Evolutionary conservation across 2,113 vertebrate genomes (phyloP).

Genomic region (Corythornis vintsioides): DNA sequence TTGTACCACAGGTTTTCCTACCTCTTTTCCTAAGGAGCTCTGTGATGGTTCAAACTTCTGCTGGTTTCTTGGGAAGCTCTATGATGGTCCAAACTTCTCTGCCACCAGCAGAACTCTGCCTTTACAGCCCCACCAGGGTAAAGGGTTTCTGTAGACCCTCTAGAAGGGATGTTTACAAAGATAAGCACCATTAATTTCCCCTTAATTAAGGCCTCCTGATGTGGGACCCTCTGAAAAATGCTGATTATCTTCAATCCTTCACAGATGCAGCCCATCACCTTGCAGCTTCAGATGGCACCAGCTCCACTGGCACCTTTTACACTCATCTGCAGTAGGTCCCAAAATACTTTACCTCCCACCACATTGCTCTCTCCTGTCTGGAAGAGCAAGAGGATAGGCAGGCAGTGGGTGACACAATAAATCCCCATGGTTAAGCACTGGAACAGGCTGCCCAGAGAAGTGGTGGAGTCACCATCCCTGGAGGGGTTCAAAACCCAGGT

Average conservation of each 20-base stretch:
- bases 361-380: accelerated
- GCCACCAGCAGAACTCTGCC: not conserved
- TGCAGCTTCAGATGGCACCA: not conserved
- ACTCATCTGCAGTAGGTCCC: not conserved
- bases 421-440: not conserved
- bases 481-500: no score
- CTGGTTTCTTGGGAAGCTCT: not conserved
- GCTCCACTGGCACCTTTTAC: not conserved
- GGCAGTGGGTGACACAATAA: not conserved
- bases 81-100: not conserved
- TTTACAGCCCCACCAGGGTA: accelerated
- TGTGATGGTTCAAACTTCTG: no score
- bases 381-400: not conserved
- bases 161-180: not conserved
- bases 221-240: not conserved
- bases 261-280: accelerated
- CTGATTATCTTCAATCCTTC: not conserved
- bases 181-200: not conserved
- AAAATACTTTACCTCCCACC: accelerated
- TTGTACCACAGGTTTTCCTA: not conserved
- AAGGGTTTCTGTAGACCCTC: not conserved
- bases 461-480: no score
- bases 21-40: not conserved
- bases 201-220: not conserved
- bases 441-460: no score